These are phyloP conservation scores for Falco concolor DNA, from an alignment of 2,797 vertebrate species.

Conservation along the genomic window DNA sequence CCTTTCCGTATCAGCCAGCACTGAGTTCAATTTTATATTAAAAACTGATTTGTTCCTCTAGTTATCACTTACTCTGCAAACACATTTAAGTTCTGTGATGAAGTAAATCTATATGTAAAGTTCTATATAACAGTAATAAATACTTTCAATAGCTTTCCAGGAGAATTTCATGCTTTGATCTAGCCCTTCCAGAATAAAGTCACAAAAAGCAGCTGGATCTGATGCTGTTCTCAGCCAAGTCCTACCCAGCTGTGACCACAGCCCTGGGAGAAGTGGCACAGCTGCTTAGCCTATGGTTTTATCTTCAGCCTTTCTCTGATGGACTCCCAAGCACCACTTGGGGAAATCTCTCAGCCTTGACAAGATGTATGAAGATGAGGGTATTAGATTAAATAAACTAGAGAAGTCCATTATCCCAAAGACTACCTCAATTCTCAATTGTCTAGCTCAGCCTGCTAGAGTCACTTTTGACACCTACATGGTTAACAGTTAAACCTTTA, in stretches of 20 bases:
- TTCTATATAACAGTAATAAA: accelerated
- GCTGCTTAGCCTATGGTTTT: neutral
- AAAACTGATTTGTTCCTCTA: neutral
- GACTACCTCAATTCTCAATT: neutral
- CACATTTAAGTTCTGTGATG: neutral
- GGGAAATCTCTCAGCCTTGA: neutral
- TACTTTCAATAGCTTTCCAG: neutral
- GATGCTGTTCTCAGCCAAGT: neutral
- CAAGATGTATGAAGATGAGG: neutral
- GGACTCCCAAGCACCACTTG: neutral
- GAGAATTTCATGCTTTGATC: neutral
- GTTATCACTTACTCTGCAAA: neutral
- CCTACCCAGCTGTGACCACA: neutral
- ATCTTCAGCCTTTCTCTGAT: neutral
- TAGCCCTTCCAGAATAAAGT: neutral
- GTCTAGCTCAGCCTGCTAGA: neutral
- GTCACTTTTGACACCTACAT: neutral
- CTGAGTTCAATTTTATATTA: neutral
- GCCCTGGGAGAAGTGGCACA: neutral
- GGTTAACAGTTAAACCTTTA: neutral
- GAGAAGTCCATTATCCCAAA: neutral
- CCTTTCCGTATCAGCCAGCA: neutral
- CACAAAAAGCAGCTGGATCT: neutral
- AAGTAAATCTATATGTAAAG: neutral
- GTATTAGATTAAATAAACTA: neutral